These are phyloP conservation scores for Willisornis vidua DNA, from an alignment of 2,113 vertebrate genomes.

Conservation along the genomic window DNA sequence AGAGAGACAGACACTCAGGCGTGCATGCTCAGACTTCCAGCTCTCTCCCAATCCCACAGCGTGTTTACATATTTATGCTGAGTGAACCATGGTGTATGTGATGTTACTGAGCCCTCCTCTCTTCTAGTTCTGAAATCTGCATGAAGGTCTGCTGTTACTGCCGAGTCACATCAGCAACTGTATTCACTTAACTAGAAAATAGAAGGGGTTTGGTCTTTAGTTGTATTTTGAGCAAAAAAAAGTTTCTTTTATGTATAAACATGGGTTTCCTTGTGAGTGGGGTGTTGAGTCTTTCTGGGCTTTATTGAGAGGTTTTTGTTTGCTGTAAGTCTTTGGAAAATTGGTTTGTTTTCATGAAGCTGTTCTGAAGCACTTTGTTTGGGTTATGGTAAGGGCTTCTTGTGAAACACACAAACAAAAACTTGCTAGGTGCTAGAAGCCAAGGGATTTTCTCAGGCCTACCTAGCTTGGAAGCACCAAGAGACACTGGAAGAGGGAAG, in stretches of 20 bases:
- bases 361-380: not conserved
- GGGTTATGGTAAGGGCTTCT: not conserved
- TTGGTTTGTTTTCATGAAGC: not conserved
- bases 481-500: not conserved
- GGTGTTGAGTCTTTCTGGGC: not conserved
- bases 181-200: not conserved
- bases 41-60: not conserved
- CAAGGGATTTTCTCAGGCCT: not conserved
- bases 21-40: not conserved
- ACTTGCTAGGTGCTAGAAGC: not conserved
- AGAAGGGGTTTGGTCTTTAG: not conserved
- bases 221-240: not conserved
- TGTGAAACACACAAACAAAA: not conserved
- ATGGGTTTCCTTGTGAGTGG: not conserved
- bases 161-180: not conserved
- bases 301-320: not conserved
- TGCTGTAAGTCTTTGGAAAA: not conserved
- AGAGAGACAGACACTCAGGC: not conserved
- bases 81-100: not conserved
- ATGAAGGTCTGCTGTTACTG: not conserved
- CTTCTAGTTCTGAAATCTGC: not conserved
- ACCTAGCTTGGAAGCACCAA: not conserved
- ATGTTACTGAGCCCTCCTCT: accelerated
- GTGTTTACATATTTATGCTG: not conserved
- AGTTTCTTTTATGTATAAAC: not conserved